phyloP scores from a whole-genome alignment of 2,113 vertebrate species.

The Cephalopterus ornatus region DNA sequence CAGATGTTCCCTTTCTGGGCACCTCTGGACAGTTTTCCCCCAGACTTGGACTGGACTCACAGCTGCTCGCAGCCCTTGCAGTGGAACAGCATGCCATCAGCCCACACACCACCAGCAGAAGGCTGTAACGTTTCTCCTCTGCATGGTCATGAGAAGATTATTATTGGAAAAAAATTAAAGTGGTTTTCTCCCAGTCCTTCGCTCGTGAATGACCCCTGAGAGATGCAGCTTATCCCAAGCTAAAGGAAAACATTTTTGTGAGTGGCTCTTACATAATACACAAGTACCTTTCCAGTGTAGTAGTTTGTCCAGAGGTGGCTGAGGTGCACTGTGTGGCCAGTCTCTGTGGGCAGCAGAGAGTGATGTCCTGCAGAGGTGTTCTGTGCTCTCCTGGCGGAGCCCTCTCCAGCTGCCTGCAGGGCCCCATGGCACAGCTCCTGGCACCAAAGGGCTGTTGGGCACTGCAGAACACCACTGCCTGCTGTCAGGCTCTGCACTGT shows the following conservation, averaged over 20 bases:
- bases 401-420: neutral
- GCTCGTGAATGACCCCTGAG: neutral
- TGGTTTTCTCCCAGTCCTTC: neutral
- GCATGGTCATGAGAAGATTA: neutral
- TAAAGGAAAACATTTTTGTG: neutral
- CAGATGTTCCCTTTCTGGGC: neutral
- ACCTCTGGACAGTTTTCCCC: neutral
- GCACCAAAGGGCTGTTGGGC: neutral
- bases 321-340: fast-evolving
- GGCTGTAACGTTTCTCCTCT: neutral
- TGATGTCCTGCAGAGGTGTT: neutral
- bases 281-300: neutral
- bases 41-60: fast-evolving
- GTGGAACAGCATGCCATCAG: neutral
- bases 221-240: neutral
- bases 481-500: neutral
- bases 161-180: neutral
- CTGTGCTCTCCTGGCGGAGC: neutral
- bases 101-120: neutral
- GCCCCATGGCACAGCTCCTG: neutral
- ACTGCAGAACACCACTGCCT: fast-evolving
- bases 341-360: neutral
- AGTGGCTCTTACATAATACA: neutral
- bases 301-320: neutral
- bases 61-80: neutral